Base-by-base conservation (phyloP, 2,113 vertebrate species). In the Oncorhynchus keta region DNA sequence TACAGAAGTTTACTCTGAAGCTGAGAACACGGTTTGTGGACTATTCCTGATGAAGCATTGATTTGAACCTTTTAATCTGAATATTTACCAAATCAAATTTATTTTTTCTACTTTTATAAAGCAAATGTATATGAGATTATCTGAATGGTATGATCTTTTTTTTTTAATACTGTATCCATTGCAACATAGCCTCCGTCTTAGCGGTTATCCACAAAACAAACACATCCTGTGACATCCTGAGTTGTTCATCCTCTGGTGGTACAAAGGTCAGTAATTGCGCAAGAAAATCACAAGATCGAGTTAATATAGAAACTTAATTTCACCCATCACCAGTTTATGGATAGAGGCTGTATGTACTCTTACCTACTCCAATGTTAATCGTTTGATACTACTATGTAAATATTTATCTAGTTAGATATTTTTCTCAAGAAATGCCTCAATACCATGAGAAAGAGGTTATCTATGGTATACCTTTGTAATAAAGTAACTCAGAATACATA, bases 1-100 rank as follows among this genome's bases (percentile, higher is more conserved):
- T 24, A 9, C 88, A 94, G 93, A 45, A 81, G 5, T 93, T 94
- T 30, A 92, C 79, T 4, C 45, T 94, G 75, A 70, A 35, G 8
- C 81, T 93, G 73, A 81, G 12, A 57, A 79, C 79, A 20, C 81
- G 88, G 16, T 39, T 68, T 3, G 3, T 0, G 22, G 76, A 87
- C 48, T 76, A n/a, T 51, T 70, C n/a, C 8, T 55, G 69, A 88
- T 20, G 13, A 0, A 22, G 45, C 75, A 55, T 51, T 2, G n/a
- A 73, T 39, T 22, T 32, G 14, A 35, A 30, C 18, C 28, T 61
- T 73, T 73, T 62, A 55, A 35, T 26, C 28, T 13, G 13, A 28
- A 2, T 0, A 8, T 65, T 61, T 48, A 28, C 28, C 20, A 76
- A 0, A 28, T 22, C 13, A 32, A 51, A 51, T 51, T 22, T 68